Evolutionary conservation across 2,888 invertebrate genomes (phyloP).

Genomic region (Aleiodes testaceus): DNA sequence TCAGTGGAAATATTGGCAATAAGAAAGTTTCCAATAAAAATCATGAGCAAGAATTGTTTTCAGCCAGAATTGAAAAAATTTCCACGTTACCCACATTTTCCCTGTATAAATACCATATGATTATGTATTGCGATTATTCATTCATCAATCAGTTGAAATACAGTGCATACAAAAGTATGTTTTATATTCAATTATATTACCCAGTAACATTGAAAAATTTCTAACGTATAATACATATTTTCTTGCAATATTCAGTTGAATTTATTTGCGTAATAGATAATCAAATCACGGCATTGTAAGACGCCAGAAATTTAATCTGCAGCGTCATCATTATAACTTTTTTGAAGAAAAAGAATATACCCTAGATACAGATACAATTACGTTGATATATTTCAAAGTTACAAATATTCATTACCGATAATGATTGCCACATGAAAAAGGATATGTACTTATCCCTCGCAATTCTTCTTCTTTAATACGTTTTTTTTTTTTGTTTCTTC

Average conservation of each 20-base stretch:
- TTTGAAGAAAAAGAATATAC: not conserved
- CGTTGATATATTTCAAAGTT: not conserved
- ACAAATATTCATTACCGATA: not conserved
- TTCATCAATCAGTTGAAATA: not conserved
- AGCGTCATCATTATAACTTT: conserved; percentile 9
- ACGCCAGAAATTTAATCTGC: conserved; percentile 35
- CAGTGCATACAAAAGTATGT: not conserved
- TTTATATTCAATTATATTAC: not conserved
- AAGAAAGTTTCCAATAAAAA: too few species aligned
- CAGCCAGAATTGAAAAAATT: too few species aligned
- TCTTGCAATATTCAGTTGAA: not conserved
- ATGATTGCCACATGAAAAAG: conserved; percentile 15
- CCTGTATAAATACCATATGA: not conserved
- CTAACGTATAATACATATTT: too few species aligned
- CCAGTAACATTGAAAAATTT: not conserved
- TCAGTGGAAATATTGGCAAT: too few species aligned
- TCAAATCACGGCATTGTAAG: conserved; percentile 61
- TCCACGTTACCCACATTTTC: not conserved
- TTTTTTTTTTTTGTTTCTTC: not conserved
- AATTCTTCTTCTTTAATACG: not conserved
- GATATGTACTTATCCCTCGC: conserved; percentile 38
- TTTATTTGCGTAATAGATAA: conserved; percentile 51
- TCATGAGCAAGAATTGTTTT: too few species aligned
- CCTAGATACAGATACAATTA: conserved; percentile 4
- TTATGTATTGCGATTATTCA: conserved; percentile 22